A percentile compares a stretch with the other conserved stretches of the same genome.
Evolutionary conservation across 92 coral and sea anemone genomes (phyloP).

Genomic region (Epizoanthus fatuus): DNA sequence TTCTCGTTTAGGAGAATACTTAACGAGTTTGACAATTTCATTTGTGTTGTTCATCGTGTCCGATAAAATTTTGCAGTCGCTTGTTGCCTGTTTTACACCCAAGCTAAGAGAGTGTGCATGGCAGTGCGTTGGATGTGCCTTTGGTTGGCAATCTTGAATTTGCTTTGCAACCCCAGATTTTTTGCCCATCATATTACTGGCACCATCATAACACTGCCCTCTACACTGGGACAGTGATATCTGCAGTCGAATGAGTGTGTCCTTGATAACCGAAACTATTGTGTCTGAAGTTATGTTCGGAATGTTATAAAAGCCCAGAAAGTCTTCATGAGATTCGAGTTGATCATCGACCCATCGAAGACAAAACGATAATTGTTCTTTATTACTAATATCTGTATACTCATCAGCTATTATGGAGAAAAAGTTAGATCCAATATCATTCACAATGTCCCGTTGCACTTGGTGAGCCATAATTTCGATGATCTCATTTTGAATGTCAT

Average conservation of each 20-base stretch:
- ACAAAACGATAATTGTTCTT: conserved; percentile 44
- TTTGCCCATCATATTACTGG: too few species aligned
- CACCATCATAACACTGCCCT: too few species aligned
- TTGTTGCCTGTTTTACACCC: conserved; percentile 56
- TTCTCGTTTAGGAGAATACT: conserved; percentile 63
- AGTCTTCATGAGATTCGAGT: conserved; percentile 56
- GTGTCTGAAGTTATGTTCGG: conserved; percentile 27
- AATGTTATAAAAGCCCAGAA: conserved; percentile 22
- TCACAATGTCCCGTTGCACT: too few species aligned
- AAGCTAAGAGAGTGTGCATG: conserved; percentile 52
- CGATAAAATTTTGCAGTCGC: conserved; percentile 46
- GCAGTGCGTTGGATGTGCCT: conserved; percentile 57
- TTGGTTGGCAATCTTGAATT: conserved; percentile 54
- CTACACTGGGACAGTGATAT: too few species aligned
- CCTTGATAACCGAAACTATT: too few species aligned
- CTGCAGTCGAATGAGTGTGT: too few species aligned
- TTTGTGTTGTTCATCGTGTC: conserved; percentile 56
- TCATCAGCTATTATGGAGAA: conserved; percentile 52
- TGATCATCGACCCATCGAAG: conserved; percentile 55
- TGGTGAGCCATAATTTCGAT: too few species aligned
- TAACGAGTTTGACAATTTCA: conserved; percentile 61
- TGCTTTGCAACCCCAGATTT: too few species aligned
- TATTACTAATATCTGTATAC: conserved; percentile 51
- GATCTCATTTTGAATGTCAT: too few species aligned
- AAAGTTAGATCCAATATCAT: neutral